Conservation (phyloP, 2,797 vertebrate genomes). For the Argentina silus region DNA sequence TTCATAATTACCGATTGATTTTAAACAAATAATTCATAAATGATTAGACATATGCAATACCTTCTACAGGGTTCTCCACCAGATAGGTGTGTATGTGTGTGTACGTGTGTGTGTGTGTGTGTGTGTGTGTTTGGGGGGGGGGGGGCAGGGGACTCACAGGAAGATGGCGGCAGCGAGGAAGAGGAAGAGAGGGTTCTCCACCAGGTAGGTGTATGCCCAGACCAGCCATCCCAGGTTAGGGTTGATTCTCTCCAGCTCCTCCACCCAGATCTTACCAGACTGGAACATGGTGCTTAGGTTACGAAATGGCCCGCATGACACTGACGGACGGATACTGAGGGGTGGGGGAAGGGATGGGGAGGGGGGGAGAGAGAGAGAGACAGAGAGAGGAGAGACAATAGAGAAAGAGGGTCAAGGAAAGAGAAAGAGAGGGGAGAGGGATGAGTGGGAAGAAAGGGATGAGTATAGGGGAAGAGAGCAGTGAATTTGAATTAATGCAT, state of each 20-base stretch:
- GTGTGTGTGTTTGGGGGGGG: background rate
- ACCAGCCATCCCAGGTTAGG: constrained; percentile 77
- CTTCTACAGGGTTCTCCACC: background rate
- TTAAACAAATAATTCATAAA: too few species aligned
- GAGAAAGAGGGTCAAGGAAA: background rate
- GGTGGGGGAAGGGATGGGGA: background rate
- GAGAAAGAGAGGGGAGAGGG: background rate
- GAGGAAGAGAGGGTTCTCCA: constrained; percentile 87
- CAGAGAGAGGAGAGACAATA: background rate
- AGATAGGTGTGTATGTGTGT: background rate
- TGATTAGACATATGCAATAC: too few species aligned
- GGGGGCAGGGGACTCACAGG: constrained; percentile 77
- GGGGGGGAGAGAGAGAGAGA: background rate
- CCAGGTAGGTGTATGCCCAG: constrained; percentile 76
- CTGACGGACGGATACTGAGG: constrained; percentile 84
- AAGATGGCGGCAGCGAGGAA: constrained; percentile 81
- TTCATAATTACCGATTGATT: too few species aligned
- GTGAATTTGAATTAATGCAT: background rate
- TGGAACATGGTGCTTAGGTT: constrained; percentile 82
- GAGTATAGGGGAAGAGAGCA: background rate
- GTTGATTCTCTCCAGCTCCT: constrained; percentile 72
- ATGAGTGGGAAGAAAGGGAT: background rate
- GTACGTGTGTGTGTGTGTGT: background rate
- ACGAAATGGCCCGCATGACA: constrained; percentile 87
- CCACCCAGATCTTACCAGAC: constrained; percentile 82